These are phyloP conservation scores for Thripadectes ignobilis DNA, from an alignment of 2,797 vertebrate species.

Conservation along the genomic window DNA sequence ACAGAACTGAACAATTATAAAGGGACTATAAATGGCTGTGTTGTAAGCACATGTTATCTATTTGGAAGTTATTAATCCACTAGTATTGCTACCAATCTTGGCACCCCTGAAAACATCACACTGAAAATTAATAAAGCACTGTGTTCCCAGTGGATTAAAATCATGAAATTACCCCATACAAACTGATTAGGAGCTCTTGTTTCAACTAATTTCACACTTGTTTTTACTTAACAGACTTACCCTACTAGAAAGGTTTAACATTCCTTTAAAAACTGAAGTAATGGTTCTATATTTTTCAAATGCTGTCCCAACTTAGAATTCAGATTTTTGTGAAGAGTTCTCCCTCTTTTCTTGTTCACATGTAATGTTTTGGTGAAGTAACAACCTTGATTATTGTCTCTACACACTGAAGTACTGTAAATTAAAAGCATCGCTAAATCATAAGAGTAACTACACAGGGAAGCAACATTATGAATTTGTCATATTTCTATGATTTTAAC, in stretches of 20 bases:
- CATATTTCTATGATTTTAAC: not conserved
- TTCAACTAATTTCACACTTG: not conserved
- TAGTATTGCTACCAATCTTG: not conserved
- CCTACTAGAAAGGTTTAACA: not conserved
- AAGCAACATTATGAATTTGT: not conserved
- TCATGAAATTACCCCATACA: not conserved
- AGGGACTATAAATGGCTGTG: not conserved
- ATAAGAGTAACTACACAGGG: not conserved
- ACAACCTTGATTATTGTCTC: not conserved
- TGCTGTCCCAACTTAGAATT: not conserved
- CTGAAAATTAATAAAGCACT: not conserved
- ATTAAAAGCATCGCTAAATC: not conserved
- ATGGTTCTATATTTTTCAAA: not conserved
- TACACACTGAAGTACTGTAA: not conserved
- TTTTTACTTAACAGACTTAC: not conserved
- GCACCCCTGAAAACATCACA: not conserved
- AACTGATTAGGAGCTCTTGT: not conserved
- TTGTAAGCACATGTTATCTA: not conserved
- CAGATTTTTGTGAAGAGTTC: not conserved
- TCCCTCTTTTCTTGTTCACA: not conserved
- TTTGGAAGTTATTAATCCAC: not conserved
- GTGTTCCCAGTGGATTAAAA: not conserved
- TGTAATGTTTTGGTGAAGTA: not conserved
- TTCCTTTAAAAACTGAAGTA: not conserved
- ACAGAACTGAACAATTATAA: not conserved